Percentiles rank a stretch among this genome's conserved stretches.
Conservation (phyloP, 2,888 invertebrate genomes). For the Euproctis similis region DNA sequence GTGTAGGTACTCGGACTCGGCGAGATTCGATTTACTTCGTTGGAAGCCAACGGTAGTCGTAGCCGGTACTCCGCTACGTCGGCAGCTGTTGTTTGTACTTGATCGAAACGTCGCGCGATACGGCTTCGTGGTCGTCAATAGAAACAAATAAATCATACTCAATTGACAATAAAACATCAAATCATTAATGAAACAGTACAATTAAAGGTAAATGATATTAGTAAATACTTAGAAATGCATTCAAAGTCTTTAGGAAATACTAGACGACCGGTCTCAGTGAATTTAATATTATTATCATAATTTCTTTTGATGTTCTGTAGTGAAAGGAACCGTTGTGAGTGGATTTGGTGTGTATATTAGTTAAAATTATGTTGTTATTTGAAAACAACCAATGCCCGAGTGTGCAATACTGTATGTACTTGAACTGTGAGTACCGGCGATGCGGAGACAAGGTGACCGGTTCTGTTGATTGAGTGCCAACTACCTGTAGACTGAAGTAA, state of each 20-base stretch:
- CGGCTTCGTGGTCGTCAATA: conserved; percentile 29
- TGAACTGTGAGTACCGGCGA: conserved; percentile 26
- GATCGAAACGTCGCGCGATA: conserved; percentile 16
- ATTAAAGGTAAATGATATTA: no score
- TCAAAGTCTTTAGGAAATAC: conserved; percentile 30
- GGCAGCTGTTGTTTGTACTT: conserved; percentile 23
- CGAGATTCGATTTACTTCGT: conserved; percentile 38
- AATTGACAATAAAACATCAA: conserved; percentile 41
- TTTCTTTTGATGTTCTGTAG: conserved; percentile 48
- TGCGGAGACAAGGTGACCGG: conserved; percentile 11
- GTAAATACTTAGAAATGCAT: conserved; percentile 2
- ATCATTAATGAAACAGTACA: conserved; percentile 43
- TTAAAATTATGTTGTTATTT: conserved; percentile 38
- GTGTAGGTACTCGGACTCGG: conserved; percentile 39
- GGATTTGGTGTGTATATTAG: conserved; percentile 44
- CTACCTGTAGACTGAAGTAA: conserved; percentile 9
- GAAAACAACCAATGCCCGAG: conserved; percentile 27
- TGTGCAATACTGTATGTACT: conserved; percentile 34
- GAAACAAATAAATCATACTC: conserved; percentile 47
- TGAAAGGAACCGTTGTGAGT: conserved; percentile 58
- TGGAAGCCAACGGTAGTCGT: conserved; percentile 34
- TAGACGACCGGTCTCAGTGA: conserved; percentile 52
- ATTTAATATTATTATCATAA: conserved; percentile 43
- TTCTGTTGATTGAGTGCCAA: conserved; percentile 15
- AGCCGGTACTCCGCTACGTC: conserved; percentile 41